Base-by-base conservation (phyloP, 2,888 invertebrate species). In the Ferrisia virgata region DNA sequence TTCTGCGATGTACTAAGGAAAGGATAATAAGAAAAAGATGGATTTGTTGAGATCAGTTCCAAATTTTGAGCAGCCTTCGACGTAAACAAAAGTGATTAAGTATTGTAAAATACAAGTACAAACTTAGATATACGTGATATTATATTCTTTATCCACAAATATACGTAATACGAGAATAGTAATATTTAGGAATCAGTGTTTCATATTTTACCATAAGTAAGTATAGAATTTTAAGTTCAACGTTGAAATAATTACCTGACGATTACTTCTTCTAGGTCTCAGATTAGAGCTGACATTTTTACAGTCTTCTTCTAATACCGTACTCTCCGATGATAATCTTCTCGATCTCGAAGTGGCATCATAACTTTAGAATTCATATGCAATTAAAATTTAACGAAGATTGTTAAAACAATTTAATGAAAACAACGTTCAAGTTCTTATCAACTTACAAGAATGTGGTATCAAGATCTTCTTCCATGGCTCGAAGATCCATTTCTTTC, bases 11-110 rank as follows among this genome's bases (percentile, higher is more conserved):
- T 11, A n/a, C n/a, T n/a, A 3, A 33, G n/a, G 18, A n/a, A 72
- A 33, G 72, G 72, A 9, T 72, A 33, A 72, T 72, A 72, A 31
- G 72, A 25, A 9, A 22, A 72, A 4, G 33, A 31, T n/a, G 72
- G n/a, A 72, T 72, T 72, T n/a, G 72, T n/a, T 36, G 72, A 33
- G 31, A 72, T 33, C 18, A 72, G 13, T 72, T 72, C 72, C 72
- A 33, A 3, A 0, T 33, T 72, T 72, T 33, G 6, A 18, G 72
- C 33, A 9, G 6, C 72, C 72, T 72, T 72, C 11, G 13, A 69
- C 31, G 15, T 15, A 69, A 69, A 69, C 25, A 69, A 15, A 69
- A 69, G 22, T 2, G n/a, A n/a, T 25, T 33, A 2, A 72, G 72
- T 33, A 33, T 33, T 15, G 2, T 58, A 11, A 36, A 36, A n/a